These are phyloP conservation scores for Microplitis deprimator DNA, from an alignment of 2,888 invertebrate genomes.

Conservation along the genomic window DNA sequence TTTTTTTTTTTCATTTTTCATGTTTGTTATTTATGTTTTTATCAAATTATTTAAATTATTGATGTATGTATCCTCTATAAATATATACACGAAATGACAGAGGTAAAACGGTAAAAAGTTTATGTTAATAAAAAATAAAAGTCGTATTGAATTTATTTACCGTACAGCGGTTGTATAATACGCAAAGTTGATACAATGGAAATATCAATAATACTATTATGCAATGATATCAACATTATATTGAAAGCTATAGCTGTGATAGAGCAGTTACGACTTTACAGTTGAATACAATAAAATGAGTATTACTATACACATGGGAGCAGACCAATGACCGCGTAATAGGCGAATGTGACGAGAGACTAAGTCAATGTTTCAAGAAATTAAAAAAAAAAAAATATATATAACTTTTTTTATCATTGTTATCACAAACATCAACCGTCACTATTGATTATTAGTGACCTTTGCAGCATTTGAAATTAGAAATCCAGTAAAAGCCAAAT, in stretches of 20 bases:
- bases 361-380: conserved; percentile 47
- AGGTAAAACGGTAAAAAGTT: not conserved
- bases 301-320: conserved; percentile 49
- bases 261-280: not conserved
- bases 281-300: conserved; percentile 41
- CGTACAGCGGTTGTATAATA: not conserved
- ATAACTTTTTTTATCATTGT: not conserved
- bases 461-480: not conserved
- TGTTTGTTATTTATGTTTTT: not conserved
- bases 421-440: not conserved
- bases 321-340: conserved; percentile 62
- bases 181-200: not conserved
- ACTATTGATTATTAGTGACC: not conserved
- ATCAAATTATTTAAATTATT: not conserved
- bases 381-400: not conserved
- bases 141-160: not conserved
- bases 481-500: too few relatives aligned
- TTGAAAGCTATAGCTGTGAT: not conserved
- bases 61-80: not conserved
- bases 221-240: not conserved
- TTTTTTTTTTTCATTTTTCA: not conserved
- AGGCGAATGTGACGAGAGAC: conserved; percentile 51
- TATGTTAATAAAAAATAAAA: not conserved
- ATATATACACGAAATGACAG: too few relatives aligned
- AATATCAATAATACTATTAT: not conserved